Conservation (phyloP, 1,140 invertebrate genomes). For the Drosophila kanapiae region DNA sequence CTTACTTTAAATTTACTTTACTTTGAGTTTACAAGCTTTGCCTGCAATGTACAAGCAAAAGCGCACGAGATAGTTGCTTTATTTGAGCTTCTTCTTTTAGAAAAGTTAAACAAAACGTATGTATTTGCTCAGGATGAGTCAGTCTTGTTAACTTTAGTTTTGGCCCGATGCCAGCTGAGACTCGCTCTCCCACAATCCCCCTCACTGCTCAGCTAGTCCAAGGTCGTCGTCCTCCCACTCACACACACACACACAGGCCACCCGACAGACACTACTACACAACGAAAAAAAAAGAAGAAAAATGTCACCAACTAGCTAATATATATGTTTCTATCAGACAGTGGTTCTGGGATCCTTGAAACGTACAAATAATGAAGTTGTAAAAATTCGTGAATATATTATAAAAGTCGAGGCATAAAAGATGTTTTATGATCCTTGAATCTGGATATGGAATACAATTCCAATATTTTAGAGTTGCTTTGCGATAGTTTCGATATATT, state of each 20-base stretch:
- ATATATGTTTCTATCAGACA: conserved; percentile 4
- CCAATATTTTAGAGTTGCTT: background rate
- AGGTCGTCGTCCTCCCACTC: conserved; percentile 76
- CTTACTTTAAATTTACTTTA: too few relatives aligned
- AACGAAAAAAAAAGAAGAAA: conserved; percentile 9
- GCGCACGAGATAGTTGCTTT: background rate
- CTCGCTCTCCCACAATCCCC: background rate
- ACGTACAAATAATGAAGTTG: background rate
- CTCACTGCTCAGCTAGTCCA: conserved; percentile 36
- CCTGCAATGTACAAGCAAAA: background rate
- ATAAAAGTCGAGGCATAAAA: background rate
- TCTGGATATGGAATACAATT: background rate
- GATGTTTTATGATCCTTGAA: background rate
- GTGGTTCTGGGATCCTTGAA: conserved; percentile 4
- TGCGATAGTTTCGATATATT: background rate
- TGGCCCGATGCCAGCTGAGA: conserved; percentile 34
- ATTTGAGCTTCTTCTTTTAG: background rate
- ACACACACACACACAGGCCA: conserved; percentile 26
- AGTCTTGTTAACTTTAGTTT: conserved; percentile 43
- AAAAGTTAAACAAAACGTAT: too few relatives aligned
- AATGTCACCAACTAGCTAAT: conserved; percentile 20
- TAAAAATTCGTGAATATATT: background rate
- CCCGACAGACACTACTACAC: background rate
- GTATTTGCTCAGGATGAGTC: conserved; percentile 26
- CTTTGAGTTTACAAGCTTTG: background rate